Base-by-base conservation (phyloP, 2,797 vertebrate genomes). In the Siniperca undulata region DNA sequence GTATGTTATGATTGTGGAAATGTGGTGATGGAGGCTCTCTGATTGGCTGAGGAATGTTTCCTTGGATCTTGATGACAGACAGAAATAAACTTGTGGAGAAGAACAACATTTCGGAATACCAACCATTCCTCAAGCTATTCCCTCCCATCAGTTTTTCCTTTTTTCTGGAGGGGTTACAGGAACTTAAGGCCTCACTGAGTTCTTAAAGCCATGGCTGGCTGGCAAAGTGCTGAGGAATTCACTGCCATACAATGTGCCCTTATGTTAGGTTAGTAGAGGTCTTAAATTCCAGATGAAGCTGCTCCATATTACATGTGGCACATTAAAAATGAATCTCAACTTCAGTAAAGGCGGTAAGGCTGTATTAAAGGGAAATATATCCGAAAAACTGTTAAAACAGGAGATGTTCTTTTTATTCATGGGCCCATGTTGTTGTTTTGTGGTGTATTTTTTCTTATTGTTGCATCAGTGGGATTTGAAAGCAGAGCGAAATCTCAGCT, bases 61-160 rank as follows among this genome's bases (percentile, higher is more conserved):
- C 74, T 72, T 65, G 55, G 77, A 83, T 44, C 59, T 77, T 14
- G 70, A 86, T 89, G 78, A 88, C 84, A 87, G 83, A 92, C 85
- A 90, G 82, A 94, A 94, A 93, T 92, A 94, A 90, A 91, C 92
- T 89, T 68, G 84, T 80, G 86, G 82, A 88, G 83, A 81, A 89
- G 91, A 95, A 94, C 86, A 94, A 93, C 89, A 92, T 92, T 91
- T 88, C 58, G 81, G 81, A 94, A 95, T 95, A 94, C 94, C 93
- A 91, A 77, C 86, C 88, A 95, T 96, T 94, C 95, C 92, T 88
- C 50, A 58, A 84, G 85, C 77, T 16, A 70, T 84, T 92, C 87
- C 93, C 93, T 94, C 91, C 93, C 93, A 87, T 84, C 38, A 65
- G 46, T 60, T 86, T 90, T 74, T 52, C 19, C 44, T 42, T 38